Conservation (phyloP, 2,113 vertebrate genomes). For the Gallinago media region DNA sequence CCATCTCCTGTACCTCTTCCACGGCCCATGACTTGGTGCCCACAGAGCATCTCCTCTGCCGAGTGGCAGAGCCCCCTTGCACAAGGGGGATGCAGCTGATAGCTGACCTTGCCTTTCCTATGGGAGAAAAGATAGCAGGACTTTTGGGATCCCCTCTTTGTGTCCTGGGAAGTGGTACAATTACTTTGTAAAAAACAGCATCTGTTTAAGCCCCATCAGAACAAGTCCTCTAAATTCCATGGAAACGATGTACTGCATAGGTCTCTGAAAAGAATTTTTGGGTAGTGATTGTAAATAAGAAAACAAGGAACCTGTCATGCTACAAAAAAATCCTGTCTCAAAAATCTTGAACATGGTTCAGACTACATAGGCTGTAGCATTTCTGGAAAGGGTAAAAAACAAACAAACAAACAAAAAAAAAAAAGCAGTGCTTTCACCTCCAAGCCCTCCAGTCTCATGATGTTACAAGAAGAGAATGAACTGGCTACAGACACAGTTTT, state of each 20-base stretch:
- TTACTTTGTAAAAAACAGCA: neutral
- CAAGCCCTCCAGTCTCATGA: neutral
- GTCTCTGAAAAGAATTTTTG: neutral
- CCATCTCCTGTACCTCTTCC: neutral
- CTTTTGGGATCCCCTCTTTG: neutral
- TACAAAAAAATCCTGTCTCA: neutral
- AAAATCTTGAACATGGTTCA: neutral
- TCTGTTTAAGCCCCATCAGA: neutral
- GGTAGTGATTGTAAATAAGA: neutral
- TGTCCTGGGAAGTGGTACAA: neutral
- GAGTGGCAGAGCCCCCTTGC: rapidly evolving
- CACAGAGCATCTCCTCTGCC: neutral
- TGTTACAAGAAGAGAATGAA: neutral
- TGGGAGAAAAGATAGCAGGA: neutral
- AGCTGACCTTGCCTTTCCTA: neutral
- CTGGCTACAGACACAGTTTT: neutral
- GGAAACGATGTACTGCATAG: rapidly evolving
- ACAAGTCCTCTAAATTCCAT: neutral
- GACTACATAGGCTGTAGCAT: neutral
- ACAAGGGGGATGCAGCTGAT: neutral
- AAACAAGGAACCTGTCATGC: neutral
- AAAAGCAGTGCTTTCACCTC: neutral
- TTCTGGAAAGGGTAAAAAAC: neutral
- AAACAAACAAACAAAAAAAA: neutral
- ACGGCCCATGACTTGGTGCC: neutral